A percentile compares a stretch with the other conserved stretches of the same genome.
phyloP scores from a whole-genome alignment of 2,113 vertebrate species.

The Mungos mungo region DNA sequence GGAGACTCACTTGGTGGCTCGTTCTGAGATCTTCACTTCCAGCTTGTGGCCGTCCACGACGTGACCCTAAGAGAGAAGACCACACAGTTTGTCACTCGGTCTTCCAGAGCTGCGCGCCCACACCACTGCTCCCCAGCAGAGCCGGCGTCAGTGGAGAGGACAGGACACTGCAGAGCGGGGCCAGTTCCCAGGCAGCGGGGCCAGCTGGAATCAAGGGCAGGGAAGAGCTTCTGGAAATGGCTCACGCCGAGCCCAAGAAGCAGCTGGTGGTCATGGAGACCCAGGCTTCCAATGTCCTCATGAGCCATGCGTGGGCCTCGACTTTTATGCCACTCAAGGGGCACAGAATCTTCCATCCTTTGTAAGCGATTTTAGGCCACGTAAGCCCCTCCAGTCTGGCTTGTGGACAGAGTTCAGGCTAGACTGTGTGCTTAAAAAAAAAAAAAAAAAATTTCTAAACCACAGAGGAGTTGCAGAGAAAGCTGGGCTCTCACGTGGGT shows the following conservation, averaged over 20 bases:
- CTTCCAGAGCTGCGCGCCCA: fast-evolving
- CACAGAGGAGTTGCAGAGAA: fast-evolving
- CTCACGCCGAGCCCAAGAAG: fast-evolving
- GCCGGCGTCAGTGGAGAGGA: fast-evolving
- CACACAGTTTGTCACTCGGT: background rate
- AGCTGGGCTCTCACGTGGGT: background rate
- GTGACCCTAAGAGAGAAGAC: conserved; percentile 86
- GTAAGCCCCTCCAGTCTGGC: background rate
- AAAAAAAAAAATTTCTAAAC: background rate
- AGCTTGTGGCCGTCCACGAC: conserved; percentile 91
- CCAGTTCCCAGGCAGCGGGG: background rate
- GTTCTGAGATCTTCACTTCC: conserved; percentile 94
- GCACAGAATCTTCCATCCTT: background rate
- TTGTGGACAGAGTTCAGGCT: background rate
- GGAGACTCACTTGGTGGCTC: conserved; percentile 89
- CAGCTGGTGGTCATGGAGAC: background rate
- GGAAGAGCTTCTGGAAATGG: background rate
- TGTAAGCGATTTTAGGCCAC: background rate
- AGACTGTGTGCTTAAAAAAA: background rate
- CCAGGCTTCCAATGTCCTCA: background rate
- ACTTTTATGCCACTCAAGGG: background rate
- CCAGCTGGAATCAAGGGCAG: background rate
- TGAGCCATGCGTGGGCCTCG: fast-evolving
- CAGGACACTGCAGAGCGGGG: fast-evolving
- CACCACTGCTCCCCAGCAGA: fast-evolving